These are phyloP conservation scores for Andrena cerasifolii DNA, from an alignment of 1,140 invertebrate species.

Conservation along the genomic window DNA sequence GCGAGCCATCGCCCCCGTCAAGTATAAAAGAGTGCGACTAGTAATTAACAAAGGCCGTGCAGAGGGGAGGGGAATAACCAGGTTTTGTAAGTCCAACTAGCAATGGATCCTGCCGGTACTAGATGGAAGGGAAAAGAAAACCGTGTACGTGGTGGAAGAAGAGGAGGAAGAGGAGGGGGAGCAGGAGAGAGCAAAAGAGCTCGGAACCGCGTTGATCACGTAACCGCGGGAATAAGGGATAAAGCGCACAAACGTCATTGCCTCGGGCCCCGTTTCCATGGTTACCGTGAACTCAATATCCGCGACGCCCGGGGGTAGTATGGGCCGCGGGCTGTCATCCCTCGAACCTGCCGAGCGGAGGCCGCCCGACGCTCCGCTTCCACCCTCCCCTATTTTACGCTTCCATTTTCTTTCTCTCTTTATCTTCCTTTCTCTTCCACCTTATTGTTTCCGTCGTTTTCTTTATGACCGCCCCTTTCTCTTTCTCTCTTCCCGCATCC, in stretches of 20 bases:
- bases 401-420: conserved; percentile 4
- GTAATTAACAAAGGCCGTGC: conserved; percentile 9
- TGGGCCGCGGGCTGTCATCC: conserved; percentile 79
- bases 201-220: conserved; percentile 72
- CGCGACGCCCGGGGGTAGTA: conserved; percentile 72
- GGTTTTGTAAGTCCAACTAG: conserved; percentile 9
- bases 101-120: conserved; percentile 19
- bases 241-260: conserved; percentile 80
- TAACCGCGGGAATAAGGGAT: conserved; percentile 80
- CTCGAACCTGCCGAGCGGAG: conserved; percentile 77
- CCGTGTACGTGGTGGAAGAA: not conserved
- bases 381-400: not conserved
- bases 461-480: conserved; percentile 6
- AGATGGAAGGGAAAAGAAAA: conserved; percentile 2
- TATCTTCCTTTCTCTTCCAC: conserved; percentile 8
- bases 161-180: conserved; percentile 47
- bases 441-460: conserved; percentile 42
- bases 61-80: not conserved
- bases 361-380: conserved; percentile 49
- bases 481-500: not conserved
- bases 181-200: conserved; percentile 49
- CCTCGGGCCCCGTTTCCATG: conserved; percentile 82
- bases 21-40: not conserved
- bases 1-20: too few relatives aligned
- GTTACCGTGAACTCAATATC: conserved; percentile 85